Evolutionary conservation across 1,140 invertebrate species (phyloP), one percentile per base, ranked within the genome.

Genomic region (Camponotus pennsylvanicus): DNA sequence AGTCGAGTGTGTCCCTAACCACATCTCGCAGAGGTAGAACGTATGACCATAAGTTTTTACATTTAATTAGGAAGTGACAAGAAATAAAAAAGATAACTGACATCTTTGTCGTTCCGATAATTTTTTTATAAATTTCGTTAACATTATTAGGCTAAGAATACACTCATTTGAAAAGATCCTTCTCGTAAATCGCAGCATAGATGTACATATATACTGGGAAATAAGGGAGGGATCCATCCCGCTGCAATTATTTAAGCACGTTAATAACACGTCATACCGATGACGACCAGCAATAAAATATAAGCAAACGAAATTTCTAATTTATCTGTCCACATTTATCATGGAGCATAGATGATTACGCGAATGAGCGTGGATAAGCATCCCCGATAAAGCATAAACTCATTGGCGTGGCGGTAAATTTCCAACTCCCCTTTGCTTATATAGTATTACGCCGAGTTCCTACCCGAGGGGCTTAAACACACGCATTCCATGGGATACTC

Each of bases 241-340:
- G n/a, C 13, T 21, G 45, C 13, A 80, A 80, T 80, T 40, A 70
- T 34, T 52, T 55, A 67, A 79, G 32, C 32, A 9, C 27, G 52
- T 71, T 27, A 59, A 82, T 82, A 55, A n/a, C 27, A 59, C n/a
- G 63, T 70, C 64, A 5, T 37, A 3, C 3, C 61, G 42, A 18
- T 45, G 45, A 55, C 5, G 77, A 70, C n/a, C 77, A 27, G 37
- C n/a, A 15, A 2, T 57, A 15, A 61, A 61, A 49, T 45, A 61
- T 61, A 70, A 83, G 52, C 55, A 73, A 83, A 73, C 79, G 27
- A 73, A 73, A 73, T 83, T 61, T 37, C 13, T 73, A 61, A 73
- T 80, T 70, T 57, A 49, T 49, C 37, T 18, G 55, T 79, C n/a
- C 63, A 45, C 45, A 69, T 73, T 73, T 61, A 83, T 83, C 79